Evolutionary conservation across 1,140 invertebrate species (phyloP), one percentile per base, ranked within the genome.

Genomic region (Kradibia gibbosae): DNA sequence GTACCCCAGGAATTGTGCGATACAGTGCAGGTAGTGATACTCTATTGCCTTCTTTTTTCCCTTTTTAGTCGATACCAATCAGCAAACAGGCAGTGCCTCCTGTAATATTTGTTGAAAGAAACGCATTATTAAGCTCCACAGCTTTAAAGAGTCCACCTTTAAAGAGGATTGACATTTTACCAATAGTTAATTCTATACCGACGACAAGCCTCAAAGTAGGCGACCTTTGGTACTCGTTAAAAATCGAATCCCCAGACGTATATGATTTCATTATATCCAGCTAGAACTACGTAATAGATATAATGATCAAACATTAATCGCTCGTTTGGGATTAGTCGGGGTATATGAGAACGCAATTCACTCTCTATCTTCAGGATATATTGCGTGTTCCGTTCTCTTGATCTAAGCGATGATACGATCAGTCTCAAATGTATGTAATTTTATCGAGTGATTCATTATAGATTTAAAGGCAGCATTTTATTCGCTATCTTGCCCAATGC

Each of bases 361-460:
- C 5, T n/a, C 62, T 22, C 34, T 53, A 11, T 17, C 20, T 3
- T n/a, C n/a, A n/a, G n/a, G 15, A 39, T n/a, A n/a, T n/a, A 20
- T 20, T 3, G 25, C 62, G 20, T n/a, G 20, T 39, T n/a, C 2
- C 36, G 34, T 67, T 62, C 34, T 62, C 62, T 39, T 36, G 62
- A 67, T 67, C 62, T n/a, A 7, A 3, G 10, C 34, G 62, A 39
- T 39, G 62, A 67, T 67, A 17, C 8, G n/a, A 5, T 36, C 62
- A 20, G 34, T 10, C 8, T 67, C 39, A 67, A 67, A 67, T 67
- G 62, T 67, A 67, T 67, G 39, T 67, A 67, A 67, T 67, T 67
- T 67, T 39, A 67, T 67, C 62, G 62, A 67, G 34, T 67, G 62
- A 67, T 67, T 67, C 62, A 67, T 67, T 67, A 67, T 15, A 22